Percentiles rank a stretch among this genome's conserved stretches.
phyloP scores from a whole-genome alignment of 2,113 vertebrate species.

The Ardeotis arabs region DNA sequence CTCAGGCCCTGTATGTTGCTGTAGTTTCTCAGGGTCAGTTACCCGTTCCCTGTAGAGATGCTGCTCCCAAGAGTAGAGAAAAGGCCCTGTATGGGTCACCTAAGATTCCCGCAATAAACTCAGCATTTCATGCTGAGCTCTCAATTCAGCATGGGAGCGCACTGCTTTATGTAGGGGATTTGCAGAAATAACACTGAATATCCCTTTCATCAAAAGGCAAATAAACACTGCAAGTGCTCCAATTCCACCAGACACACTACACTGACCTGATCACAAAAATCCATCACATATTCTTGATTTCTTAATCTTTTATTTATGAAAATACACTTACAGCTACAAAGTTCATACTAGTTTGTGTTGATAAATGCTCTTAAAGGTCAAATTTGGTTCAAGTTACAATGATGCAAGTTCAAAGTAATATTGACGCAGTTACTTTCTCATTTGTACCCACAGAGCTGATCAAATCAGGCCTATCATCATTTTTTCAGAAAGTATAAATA shows the following conservation, averaged over 20 bases:
- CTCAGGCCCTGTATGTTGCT: not conserved
- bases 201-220: not conserved
- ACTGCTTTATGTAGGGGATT: not conserved
- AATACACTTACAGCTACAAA: not conserved
- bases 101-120: not conserved
- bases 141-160: rapidly evolving
- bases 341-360: not conserved
- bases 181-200: not conserved
- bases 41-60: not conserved
- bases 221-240: not conserved
- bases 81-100: not conserved
- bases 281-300: not conserved
- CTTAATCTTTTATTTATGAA: not conserved
- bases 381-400: not conserved
- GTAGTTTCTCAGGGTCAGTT: not conserved
- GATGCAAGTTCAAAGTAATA: not conserved
- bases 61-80: not conserved
- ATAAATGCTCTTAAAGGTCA: not conserved
- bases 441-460: not conserved
- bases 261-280: not conserved
- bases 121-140: not conserved
- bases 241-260: not conserved
- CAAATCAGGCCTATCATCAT: not conserved
- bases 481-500: not conserved
- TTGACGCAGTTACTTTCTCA: not conserved